Evolutionary conservation across 1,140 invertebrate genomes (phyloP).

Genomic region (Lordiphosa stackelbergi): DNA sequence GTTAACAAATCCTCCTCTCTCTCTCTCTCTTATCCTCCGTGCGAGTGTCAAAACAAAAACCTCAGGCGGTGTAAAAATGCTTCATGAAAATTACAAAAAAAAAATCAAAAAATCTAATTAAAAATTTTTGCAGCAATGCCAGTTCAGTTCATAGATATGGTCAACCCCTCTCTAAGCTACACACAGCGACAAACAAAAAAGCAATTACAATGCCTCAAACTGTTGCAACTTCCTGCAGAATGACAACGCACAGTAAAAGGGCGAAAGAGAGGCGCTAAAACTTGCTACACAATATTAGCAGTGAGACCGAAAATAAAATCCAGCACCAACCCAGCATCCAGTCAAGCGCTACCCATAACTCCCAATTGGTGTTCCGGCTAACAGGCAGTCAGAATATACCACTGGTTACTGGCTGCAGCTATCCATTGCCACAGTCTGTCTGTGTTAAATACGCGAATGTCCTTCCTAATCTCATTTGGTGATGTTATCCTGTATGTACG

Average conservation of each 20-base stretch:
- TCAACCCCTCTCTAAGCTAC: neutral
- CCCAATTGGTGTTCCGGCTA: constrained; percentile 46
- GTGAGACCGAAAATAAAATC: constrained; percentile 14
- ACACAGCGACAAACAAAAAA: constrained; percentile 68
- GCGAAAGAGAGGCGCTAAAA: constrained; percentile 49
- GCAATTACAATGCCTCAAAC: constrained; percentile 73
- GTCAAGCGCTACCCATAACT: constrained; percentile 29
- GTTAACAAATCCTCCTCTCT: constrained; percentile 39
- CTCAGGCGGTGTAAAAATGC: constrained; percentile 37
- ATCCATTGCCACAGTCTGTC: constrained; percentile 30
- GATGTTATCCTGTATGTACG: constrained; percentile 65
- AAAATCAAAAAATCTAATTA: constrained; percentile 70
- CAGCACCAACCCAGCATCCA: constrained; percentile 2
- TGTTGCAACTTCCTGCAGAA: constrained; percentile 70
- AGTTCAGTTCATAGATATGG: constrained; percentile 28
- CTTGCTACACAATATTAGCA: constrained; percentile 65
- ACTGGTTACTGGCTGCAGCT: constrained; percentile 42
- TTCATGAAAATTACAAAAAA: constrained; percentile 39
- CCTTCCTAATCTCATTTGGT: constrained; percentile 75
- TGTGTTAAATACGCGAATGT: constrained; percentile 75
- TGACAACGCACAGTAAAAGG: constrained; percentile 24
- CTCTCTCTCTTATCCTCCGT: neutral
- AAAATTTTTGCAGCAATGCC: constrained; percentile 57
- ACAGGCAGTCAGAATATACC: constrained; percentile 70
- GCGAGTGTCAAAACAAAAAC: constrained; percentile 59